Evolutionary conservation across 2,113 vertebrate species (phyloP).

Genomic region (Ardeotis arabs): DNA sequence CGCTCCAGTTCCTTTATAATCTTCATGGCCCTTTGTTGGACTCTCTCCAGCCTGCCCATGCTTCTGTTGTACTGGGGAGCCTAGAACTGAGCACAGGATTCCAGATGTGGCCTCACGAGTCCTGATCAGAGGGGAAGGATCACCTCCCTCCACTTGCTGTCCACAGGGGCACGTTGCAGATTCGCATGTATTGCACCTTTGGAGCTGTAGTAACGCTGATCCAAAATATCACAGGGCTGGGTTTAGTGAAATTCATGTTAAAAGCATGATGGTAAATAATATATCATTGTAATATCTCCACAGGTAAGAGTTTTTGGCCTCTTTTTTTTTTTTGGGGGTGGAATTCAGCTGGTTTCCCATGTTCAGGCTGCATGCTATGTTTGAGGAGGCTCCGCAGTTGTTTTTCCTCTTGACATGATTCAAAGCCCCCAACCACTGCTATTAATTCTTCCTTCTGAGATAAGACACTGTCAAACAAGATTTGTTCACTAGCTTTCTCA

Average conservation of each 20-base stretch:
- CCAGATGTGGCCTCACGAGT: background rate
- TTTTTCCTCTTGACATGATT: background rate
- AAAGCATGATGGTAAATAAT: background rate
- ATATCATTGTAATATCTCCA: background rate
- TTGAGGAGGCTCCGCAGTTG: background rate
- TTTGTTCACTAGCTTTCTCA: background rate
- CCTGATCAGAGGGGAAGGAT: background rate
- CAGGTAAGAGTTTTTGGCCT: background rate
- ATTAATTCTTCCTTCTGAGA: background rate
- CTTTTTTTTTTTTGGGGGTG: background rate
- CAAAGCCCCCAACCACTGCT: background rate
- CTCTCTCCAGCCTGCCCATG: background rate
- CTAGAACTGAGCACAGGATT: background rate
- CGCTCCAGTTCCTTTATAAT: background rate
- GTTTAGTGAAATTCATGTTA: background rate
- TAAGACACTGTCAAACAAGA: background rate
- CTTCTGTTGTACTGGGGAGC: background rate
- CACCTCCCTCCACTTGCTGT: accelerated
- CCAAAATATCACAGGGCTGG: background rate
- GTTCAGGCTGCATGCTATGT: background rate
- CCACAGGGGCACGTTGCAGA: background rate
- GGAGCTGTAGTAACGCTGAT: background rate
- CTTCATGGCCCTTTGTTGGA: accelerated
- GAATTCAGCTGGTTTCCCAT: background rate
- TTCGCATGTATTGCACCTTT: accelerated